phyloP scores from a whole-genome alignment of 2,888 invertebrate species.

The Mallateleia sp. region DNA sequence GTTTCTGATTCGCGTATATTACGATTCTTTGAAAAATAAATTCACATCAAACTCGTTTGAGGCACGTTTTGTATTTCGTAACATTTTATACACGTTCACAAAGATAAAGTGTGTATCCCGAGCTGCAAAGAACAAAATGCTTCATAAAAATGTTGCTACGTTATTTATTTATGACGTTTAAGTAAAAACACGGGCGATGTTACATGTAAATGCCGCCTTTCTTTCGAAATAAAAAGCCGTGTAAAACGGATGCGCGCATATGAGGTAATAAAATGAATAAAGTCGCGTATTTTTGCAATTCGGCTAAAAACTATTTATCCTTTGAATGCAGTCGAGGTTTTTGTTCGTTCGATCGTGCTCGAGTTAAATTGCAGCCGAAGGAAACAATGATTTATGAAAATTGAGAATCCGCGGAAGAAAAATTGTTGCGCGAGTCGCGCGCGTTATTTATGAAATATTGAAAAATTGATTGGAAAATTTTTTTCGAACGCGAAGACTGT shows the following conservation, averaged over 20 bases:
- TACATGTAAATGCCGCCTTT: conserved; percentile 72
- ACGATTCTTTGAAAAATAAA: conserved; percentile 62
- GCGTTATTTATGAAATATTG: conserved; percentile 58
- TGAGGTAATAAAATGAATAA: conserved; percentile 72
- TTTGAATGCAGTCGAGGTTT: conserved; percentile 56
- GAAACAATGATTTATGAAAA: conserved; percentile 72
- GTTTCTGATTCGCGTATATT: conserved; percentile 56
- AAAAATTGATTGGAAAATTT: conserved; percentile 41
- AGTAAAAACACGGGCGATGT: conserved; percentile 72
- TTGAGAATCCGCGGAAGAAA: conserved; percentile 67
- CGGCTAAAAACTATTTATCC: conserved; percentile 72
- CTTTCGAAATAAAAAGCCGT: conserved; percentile 66
- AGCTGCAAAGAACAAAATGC: conserved; percentile 70
- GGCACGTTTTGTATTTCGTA: conserved; percentile 61
- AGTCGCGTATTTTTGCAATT: conserved; percentile 73
- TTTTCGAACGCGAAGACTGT: conserved; percentile 10
- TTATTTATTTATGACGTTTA: conserved; percentile 76
- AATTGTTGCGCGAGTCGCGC: conserved; percentile 45
- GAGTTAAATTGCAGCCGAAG: conserved; percentile 64
- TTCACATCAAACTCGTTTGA: conserved; percentile 71
- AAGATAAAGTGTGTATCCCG: conserved; percentile 59
- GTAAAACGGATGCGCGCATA: conserved; percentile 69
- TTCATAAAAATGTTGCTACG: conserved; percentile 70
- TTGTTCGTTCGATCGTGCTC: conserved; percentile 58
- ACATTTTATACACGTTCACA: conserved; percentile 49